Percentiles rank a stretch among this genome's conserved stretches.
phyloP scores from a whole-genome alignment of 2,888 invertebrate species.

The Drosophila formosana region DNA sequence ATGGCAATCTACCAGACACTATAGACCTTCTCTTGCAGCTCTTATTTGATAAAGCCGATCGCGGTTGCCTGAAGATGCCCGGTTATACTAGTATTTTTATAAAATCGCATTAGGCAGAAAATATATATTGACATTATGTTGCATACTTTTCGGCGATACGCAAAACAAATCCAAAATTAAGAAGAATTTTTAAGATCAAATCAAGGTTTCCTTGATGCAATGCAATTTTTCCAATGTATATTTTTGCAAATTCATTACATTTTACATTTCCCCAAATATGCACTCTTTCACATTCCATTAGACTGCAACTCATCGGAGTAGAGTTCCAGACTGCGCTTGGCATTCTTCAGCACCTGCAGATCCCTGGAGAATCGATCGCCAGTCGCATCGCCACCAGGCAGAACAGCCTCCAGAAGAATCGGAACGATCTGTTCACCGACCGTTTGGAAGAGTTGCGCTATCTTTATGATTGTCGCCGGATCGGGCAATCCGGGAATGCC shows the following conservation, averaged over 20 bases:
- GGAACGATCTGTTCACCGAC: conserved; percentile 82
- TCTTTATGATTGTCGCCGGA: conserved; percentile 79
- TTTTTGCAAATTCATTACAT: too few species aligned
- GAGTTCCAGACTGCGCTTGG: conserved; percentile 42
- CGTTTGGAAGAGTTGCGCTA: conserved; percentile 80
- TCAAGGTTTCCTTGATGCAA: too few species aligned
- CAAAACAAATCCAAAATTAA: too few species aligned
- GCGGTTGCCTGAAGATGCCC: conserved; percentile 2
- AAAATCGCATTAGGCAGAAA: background rate
- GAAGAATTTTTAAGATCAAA: too few species aligned
- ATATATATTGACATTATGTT: too few species aligned
- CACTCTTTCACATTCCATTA: background rate
- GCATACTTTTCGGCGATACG: too few species aligned
- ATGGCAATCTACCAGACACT: background rate
- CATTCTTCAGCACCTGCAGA: conserved; percentile 54
- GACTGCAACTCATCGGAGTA: conserved; percentile 43
- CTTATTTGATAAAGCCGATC: conserved; percentile 1
- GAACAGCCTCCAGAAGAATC: conserved; percentile 74
- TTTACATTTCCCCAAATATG: too few species aligned
- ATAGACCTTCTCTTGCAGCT: conserved; percentile 10
- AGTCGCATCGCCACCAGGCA: conserved; percentile 43
- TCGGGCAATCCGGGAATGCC: conserved; percentile 81
- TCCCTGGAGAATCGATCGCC: conserved; percentile 62
- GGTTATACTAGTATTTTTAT: conserved; percentile 22
- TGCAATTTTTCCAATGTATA: too few species aligned